Conservation (phyloP, 2,888 invertebrate genomes). For the Sclerodermus sp. region DNA sequence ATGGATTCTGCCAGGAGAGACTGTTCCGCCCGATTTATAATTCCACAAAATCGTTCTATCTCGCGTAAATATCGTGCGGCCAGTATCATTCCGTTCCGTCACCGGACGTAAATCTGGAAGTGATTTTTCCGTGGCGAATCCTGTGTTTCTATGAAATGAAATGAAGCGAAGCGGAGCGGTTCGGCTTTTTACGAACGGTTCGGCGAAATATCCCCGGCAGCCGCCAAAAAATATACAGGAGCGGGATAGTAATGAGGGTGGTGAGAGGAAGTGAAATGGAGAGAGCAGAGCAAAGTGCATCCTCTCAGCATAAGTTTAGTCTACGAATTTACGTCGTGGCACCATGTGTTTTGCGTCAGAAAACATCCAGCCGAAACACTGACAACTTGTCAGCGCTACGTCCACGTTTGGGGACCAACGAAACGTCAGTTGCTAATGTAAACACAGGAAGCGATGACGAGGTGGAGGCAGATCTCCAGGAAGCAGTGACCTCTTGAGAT, state of each 20-base stretch:
- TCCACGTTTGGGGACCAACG: conserved; percentile 33
- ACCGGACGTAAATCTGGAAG: too few species aligned
- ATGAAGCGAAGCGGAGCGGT: not conserved
- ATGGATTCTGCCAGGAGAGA: too few species aligned
- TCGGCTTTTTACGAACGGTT: too few species aligned
- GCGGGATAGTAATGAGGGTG: not conserved
- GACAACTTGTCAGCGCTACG: conserved; percentile 44
- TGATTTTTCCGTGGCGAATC: too few species aligned
- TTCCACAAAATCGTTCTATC: too few species aligned
- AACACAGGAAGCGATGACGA: conserved; percentile 39
- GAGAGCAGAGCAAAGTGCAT: not conserved
- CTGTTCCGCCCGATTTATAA: too few species aligned
- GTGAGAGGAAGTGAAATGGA: not conserved
- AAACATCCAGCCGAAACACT: conserved; percentile 33
- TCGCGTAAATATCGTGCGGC: too few species aligned
- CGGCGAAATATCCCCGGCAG: too few species aligned
- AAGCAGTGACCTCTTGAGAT: conserved; percentile 33
- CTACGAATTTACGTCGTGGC: conserved; percentile 26
- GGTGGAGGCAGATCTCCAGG: conserved; percentile 32
- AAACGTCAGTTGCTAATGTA: conserved; percentile 34
- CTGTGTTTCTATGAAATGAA: conserved; percentile 19
- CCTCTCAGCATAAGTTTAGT: conserved; percentile 30
- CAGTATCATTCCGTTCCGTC: too few species aligned
- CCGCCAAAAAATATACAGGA: not conserved
- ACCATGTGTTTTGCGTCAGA: conserved; percentile 39